phyloP scores from a whole-genome alignment of 1,140 invertebrate genomes.

The Mizuhopecten yessoensis region DNA sequence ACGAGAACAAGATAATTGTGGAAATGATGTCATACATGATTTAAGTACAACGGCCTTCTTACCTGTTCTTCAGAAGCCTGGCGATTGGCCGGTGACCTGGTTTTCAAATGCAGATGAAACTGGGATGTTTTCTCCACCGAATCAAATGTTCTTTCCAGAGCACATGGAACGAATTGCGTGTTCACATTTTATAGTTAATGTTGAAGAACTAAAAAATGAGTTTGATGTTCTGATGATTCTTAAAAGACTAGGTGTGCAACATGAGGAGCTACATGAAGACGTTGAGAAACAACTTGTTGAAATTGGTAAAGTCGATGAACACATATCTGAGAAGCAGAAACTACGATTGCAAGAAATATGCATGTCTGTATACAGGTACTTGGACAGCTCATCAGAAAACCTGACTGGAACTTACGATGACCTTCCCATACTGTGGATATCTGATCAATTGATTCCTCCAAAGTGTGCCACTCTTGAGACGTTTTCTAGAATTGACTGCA shows the following conservation, averaged over 20 bases:
- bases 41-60: conserved; percentile 53
- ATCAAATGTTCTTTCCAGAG: not conserved
- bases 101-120: not conserved
- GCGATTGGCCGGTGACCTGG: conserved; percentile 59
- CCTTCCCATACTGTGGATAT: not conserved
- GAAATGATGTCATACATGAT: not conserved
- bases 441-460: not conserved
- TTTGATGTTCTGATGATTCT: not conserved
- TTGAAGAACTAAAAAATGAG: not conserved
- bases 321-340: not conserved
- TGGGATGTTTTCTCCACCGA: not conserved
- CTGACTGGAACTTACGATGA: not conserved
- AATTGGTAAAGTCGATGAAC: not conserved
- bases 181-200: not conserved
- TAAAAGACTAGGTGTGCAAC: not conserved
- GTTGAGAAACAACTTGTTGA: not conserved
- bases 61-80: conserved; percentile 50
- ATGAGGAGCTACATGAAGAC: not conserved
- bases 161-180: not conserved
- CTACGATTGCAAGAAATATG: not conserved
- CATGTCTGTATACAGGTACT: not conserved
- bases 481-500: not conserved
- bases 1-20: not conserved
- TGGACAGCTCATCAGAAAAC: not conserved
- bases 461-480: not conserved